phyloP scores from a whole-genome alignment of 1,140 invertebrate species.

The Brachionus manjavacas region DNA sequence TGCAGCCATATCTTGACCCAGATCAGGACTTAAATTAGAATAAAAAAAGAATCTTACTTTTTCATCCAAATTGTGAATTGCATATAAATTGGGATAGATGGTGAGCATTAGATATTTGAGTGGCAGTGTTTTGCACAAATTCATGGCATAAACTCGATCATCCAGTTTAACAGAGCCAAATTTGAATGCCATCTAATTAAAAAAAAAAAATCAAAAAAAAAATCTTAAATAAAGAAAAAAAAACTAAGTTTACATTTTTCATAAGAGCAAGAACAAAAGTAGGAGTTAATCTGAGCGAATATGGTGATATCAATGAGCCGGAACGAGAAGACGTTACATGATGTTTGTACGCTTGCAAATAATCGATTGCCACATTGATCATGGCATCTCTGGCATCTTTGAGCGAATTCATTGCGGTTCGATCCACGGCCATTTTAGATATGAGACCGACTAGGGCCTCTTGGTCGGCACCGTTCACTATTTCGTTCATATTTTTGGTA shows the following conservation, averaged over 20 bases:
- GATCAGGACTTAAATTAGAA: too few relatives aligned
- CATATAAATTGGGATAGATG: constrained; percentile 89
- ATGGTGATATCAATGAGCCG: constrained; percentile 68
- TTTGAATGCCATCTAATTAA: not conserved
- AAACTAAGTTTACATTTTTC: constrained; percentile 68
- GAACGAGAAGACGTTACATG: constrained; percentile 63
- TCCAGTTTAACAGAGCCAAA: constrained; percentile 59
- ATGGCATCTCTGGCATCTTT: constrained; percentile 90
- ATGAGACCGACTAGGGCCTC: constrained; percentile 85
- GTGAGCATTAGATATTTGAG: constrained; percentile 72
- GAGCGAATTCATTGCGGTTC: constrained; percentile 74
- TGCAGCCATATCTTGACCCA: too few relatives aligned
- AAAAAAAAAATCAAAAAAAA: too few relatives aligned
- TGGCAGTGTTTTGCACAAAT: constrained; percentile 83
- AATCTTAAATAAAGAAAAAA: not conserved
- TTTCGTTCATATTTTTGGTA: constrained; percentile 72
- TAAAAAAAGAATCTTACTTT: not conserved
- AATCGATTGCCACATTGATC: constrained; percentile 87
- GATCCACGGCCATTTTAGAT: constrained; percentile 93
- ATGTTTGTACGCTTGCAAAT: constrained; percentile 69
- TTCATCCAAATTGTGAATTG: constrained; percentile 71
- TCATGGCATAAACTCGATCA: constrained; percentile 86
- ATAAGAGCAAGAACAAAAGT: constrained; percentile 82
- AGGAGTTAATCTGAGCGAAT: constrained; percentile 73
- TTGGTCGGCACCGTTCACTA: constrained; percentile 86